A percentile compares a stretch with the other conserved stretches of the same genome.
phyloP scores from a whole-genome alignment of 64 coral and sea anemone genomes.

The Montipora capricornis region DNA sequence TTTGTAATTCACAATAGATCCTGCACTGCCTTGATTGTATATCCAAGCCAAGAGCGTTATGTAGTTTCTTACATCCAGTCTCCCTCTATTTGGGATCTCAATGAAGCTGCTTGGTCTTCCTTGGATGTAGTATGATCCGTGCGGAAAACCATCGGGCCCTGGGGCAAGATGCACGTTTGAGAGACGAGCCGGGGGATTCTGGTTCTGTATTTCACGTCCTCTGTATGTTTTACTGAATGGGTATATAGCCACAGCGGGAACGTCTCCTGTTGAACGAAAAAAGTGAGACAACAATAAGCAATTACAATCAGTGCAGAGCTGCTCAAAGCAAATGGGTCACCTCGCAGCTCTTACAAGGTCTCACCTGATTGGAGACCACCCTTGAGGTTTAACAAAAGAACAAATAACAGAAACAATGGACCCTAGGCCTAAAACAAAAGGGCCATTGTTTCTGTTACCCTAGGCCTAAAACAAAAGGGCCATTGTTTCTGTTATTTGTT shows the following conservation, averaged over 20 bases:
- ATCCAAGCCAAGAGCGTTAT: slow-evolving; percentile 32
- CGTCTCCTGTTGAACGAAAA: slow-evolving; percentile 22
- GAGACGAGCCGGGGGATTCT: slow-evolving; percentile 22
- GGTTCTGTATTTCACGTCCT: slow-evolving; percentile 15
- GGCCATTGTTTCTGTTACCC: no score
- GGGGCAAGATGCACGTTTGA: slow-evolving; percentile 20
- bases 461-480: no score
- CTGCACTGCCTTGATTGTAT: slow-evolving; percentile 5
- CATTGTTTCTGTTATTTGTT: no score
- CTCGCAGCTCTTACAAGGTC: no score
- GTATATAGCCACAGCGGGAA: slow-evolving; percentile 59
- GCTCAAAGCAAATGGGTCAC: no score
- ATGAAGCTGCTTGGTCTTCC: slow-evolving; percentile 53
- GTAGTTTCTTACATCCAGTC: neutral
- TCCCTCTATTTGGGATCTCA: slow-evolving; percentile 45
- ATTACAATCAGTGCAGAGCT: no score
- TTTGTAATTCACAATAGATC: slow-evolving; percentile 63
- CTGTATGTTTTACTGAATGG: slow-evolving; percentile 48
- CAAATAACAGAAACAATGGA: no score
- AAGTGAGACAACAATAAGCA: neutral
- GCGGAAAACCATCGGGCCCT: slow-evolving; percentile 38
- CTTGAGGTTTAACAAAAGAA: no score
- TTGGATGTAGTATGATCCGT: slow-evolving; percentile 38
- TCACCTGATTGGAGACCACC: no score
- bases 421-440: no score